Evolutionary conservation across 2,113 vertebrate genomes (phyloP).

Genomic region (Polypterus bichir): DNA sequence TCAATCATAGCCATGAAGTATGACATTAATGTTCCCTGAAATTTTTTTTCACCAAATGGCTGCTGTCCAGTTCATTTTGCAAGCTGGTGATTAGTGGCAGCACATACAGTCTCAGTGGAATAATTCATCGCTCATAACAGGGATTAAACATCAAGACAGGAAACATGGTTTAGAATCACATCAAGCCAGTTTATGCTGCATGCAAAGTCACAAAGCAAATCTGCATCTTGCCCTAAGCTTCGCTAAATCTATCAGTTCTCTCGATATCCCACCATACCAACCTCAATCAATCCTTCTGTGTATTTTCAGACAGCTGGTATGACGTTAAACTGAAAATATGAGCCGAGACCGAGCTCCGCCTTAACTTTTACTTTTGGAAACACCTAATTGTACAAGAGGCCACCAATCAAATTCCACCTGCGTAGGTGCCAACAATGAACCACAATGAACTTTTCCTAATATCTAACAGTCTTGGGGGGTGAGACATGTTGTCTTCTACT

Average conservation of each 20-base stretch:
- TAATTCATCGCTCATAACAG: slow-evolving; percentile 18
- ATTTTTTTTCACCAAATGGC: slow-evolving; percentile 18
- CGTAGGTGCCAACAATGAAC: too few species aligned
- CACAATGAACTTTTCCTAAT: too few species aligned
- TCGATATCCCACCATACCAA: slow-evolving; percentile 16
- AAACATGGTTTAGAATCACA: slow-evolving; percentile 23
- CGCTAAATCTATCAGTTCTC: slow-evolving; percentile 19
- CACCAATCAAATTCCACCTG: too few species aligned
- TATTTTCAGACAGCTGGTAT: slow-evolving; percentile 42
- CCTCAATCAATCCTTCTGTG: slow-evolving; percentile 11
- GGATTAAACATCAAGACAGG: slow-evolving; percentile 25
- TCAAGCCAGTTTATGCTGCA: slow-evolving; percentile 17
- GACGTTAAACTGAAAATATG: slow-evolving; percentile 16
- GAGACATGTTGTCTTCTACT: too few species aligned
- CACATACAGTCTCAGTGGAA: slow-evolving; percentile 7
- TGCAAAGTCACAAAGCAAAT: slow-evolving; percentile 23
- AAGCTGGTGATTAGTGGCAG: slow-evolving; percentile 16
- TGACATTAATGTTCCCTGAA: slow-evolving; percentile 7
- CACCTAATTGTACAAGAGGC: too few species aligned
- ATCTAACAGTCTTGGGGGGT: too few species aligned
- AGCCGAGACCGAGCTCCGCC: too few species aligned
- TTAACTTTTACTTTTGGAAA: too few species aligned
- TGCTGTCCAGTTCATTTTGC: slow-evolving; percentile 23
- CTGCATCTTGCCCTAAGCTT: slow-evolving; percentile 23
- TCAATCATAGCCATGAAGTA: slow-evolving; percentile 6